A percentile compares a stretch with the other conserved stretches of the same genome.
phyloP scores from a whole-genome alignment of 2,113 vertebrate genomes.

The Microcebus jonahi region DNA sequence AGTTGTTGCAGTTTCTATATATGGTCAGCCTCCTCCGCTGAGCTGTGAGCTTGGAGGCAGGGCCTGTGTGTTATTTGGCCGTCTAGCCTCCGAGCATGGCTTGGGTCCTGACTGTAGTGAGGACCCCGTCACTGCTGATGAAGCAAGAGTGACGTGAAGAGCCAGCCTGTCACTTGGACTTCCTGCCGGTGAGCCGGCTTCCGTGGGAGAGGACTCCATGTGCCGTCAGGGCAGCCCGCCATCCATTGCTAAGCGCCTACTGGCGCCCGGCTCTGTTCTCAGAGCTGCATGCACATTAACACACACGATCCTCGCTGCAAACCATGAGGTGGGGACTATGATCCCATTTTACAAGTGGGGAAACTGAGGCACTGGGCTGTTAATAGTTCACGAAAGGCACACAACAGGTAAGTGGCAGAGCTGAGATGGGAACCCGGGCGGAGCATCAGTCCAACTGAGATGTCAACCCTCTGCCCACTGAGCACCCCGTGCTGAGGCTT shows the following conservation, averaged over 20 bases:
- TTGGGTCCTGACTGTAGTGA: accelerated
- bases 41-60: no score
- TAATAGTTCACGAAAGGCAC: background rate
- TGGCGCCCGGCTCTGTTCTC: background rate
- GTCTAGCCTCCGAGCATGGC: background rate
- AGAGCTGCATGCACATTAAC: background rate
- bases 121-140: accelerated
- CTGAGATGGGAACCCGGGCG: background rate
- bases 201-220: background rate
- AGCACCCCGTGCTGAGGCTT: accelerated
- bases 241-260: background rate
- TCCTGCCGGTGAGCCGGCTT: background rate
- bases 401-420: background rate
- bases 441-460: background rate
- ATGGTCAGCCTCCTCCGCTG: background rate
- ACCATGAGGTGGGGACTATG: background rate
- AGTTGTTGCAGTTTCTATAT: background rate
- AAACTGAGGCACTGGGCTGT: background rate
- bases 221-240: accelerated
- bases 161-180: background rate
- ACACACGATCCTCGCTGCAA: background rate
- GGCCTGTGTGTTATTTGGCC: background rate
- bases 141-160: no score
- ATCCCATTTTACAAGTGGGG: background rate
- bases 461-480: accelerated